These are phyloP conservation scores for Zophobas morio DNA, from an alignment of 1,140 invertebrate species.

Conservation along the genomic window DNA sequence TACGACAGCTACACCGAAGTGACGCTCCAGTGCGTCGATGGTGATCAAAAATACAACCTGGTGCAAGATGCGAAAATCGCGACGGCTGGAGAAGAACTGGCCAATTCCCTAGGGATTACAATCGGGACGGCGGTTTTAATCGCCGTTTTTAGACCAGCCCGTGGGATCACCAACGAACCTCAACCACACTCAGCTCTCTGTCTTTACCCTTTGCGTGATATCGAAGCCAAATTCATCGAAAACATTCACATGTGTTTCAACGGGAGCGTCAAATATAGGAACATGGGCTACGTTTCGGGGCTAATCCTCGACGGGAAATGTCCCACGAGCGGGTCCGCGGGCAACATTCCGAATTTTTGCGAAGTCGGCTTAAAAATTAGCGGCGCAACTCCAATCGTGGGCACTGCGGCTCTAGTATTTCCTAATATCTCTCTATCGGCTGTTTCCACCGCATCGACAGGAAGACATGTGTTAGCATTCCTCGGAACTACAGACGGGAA, in stretches of 20 bases:
- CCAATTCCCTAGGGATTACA: conserved; percentile 83
- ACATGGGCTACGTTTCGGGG: conserved; percentile 94
- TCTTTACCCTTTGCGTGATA: conserved; percentile 87
- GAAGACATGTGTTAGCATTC: conserved; percentile 93
- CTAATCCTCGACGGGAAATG: conserved; percentile 92
- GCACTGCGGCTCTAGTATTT: conserved; percentile 81
- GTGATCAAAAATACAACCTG: conserved; percentile 85
- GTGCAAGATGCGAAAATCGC: conserved; percentile 92
- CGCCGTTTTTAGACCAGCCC: conserved; percentile 87
- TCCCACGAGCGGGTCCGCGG: conserved; percentile 85
- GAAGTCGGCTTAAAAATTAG: conserved; percentile 94
- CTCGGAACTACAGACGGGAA: conserved; percentile 85
- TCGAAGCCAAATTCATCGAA: conserved; percentile 94
- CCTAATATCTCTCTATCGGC: conserved; percentile 87
- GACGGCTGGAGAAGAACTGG: conserved; percentile 84
- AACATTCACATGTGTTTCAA: conserved; percentile 98
- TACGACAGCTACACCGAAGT: conserved; percentile 97
- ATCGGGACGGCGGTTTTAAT: conserved; percentile 85
- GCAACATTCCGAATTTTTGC: conserved; percentile 93
- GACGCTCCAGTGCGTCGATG: conserved; percentile 85
- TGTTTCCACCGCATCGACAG: conserved; percentile 86
- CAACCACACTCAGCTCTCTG: conserved; percentile 86
- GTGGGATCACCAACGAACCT: conserved; percentile 85
- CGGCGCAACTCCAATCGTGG: conserved; percentile 85
- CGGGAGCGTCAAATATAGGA: conserved; percentile 90